phyloP scores from a whole-genome alignment of 2,888 invertebrate genomes.

The Amaurobius ferox region DNA sequence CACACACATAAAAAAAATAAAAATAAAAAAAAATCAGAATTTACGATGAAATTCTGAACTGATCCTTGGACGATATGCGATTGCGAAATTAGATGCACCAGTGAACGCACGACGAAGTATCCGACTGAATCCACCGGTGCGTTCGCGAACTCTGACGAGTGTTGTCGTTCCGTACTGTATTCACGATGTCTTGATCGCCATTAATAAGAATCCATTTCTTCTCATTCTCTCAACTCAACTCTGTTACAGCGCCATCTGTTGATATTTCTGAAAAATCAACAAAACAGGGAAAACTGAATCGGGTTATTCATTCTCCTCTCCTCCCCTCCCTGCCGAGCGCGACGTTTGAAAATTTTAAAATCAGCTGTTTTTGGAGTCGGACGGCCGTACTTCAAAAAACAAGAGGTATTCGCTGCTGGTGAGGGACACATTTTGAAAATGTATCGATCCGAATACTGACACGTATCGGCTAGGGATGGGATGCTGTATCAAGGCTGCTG shows the following conservation, averaged over 20 bases:
- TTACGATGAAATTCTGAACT: too few species aligned
- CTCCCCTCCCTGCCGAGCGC: neutral
- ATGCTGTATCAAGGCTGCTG: too few species aligned
- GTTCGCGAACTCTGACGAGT: slow-evolving; percentile 12
- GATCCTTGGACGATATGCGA: too few species aligned
- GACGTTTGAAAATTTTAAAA: slow-evolving; percentile 2
- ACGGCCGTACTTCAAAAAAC: too few species aligned
- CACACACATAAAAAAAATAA: too few species aligned
- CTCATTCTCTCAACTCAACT: slow-evolving; percentile 63
- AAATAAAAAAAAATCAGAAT: too few species aligned
- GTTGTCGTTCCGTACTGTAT: slow-evolving; percentile 7
- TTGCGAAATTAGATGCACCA: too few species aligned
- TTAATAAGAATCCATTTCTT: slow-evolving; percentile 72
- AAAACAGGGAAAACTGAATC: slow-evolving; percentile 39
- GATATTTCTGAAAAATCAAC: slow-evolving; percentile 71
- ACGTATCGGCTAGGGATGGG: too few species aligned
- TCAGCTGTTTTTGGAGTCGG: neutral
- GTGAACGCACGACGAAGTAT: neutral
- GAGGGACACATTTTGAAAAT: too few species aligned
- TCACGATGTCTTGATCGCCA: slow-evolving; percentile 64
- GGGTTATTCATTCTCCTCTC: slow-evolving; percentile 14
- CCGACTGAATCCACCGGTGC: neutral
- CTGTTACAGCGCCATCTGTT: slow-evolving; percentile 68
- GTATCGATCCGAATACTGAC: too few species aligned
- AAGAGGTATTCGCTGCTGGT: too few species aligned